phyloP scores from a whole-genome alignment of 2,888 invertebrate species.

The Linyphia triangularis region DNA sequence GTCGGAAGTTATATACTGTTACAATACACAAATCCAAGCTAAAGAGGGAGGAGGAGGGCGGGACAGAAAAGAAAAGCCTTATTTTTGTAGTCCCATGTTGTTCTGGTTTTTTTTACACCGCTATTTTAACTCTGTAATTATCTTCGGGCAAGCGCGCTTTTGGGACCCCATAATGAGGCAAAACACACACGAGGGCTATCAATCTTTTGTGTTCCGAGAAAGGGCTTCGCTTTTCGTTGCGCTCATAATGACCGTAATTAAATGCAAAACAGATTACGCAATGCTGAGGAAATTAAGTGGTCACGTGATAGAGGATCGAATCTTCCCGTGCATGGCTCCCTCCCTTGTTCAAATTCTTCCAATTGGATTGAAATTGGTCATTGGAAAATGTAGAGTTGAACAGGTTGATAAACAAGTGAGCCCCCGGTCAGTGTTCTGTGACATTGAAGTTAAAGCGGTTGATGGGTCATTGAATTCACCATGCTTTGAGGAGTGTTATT shows the following conservation, averaged over 20 bases:
- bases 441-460: background rate
- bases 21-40: conserved; percentile 27
- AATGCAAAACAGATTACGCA: conserved; percentile 71
- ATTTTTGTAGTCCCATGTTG: conserved; percentile 30
- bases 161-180: conserved; percentile 54
- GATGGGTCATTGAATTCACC: background rate
- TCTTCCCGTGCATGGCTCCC: background rate
- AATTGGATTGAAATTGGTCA: conserved; percentile 10
- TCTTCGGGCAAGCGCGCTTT: conserved; percentile 2
- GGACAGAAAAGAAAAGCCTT: background rate
- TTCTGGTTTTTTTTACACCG: background rate
- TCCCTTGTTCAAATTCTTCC: background rate
- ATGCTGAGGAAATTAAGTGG: conserved; percentile 61
- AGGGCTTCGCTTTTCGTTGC: conserved; percentile 17
- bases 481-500: background rate
- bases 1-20: conserved; percentile 24
- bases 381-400: background rate
- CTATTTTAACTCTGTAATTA: conserved; percentile 53
- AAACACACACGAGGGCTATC: conserved; percentile 41
- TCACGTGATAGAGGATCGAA: conserved; percentile 48
- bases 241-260: conserved; percentile 69
- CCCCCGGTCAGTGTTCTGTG: conserved; percentile 20
- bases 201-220: conserved; percentile 46
- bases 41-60: conserved; percentile 19
- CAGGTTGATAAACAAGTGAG: background rate